phyloP scores from a whole-genome alignment of 2,797 vertebrate species.

The Spinibarbus caldwelli region DNA sequence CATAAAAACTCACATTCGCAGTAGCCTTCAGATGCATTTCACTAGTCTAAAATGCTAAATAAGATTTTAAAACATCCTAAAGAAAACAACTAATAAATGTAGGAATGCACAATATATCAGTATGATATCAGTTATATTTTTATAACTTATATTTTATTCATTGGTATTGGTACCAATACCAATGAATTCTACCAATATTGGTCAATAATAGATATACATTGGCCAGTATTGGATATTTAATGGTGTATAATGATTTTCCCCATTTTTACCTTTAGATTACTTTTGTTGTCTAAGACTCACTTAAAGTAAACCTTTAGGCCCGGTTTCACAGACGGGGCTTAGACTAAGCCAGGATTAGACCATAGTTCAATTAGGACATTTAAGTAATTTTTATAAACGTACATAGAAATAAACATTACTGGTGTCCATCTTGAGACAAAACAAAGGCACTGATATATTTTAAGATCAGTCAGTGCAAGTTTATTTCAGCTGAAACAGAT shows the following conservation, averaged over 20 bases:
- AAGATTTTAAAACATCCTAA: neutral
- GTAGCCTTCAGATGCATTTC: neutral
- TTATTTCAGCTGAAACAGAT: too few species aligned
- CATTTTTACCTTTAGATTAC: neutral
- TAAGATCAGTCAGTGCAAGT: too few species aligned
- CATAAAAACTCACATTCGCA: neutral
- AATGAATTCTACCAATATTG: neutral
- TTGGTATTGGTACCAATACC: neutral
- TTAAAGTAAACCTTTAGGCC: neutral
- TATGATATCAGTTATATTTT: neutral
- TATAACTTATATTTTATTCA: too few species aligned
- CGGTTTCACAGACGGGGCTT: too few species aligned
- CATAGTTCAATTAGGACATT: too few species aligned
- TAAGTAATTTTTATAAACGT: too few species aligned
- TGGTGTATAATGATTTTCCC: neutral
- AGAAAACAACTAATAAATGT: neutral
- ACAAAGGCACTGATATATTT: too few species aligned
- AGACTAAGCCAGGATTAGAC: too few species aligned
- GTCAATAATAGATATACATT: neutral
- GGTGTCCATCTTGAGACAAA: too few species aligned
- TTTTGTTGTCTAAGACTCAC: too few species aligned
- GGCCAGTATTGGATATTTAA: neutral
- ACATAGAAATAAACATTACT: too few species aligned
- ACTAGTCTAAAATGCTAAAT: neutral
- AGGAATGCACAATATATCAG: neutral